Base-by-base conservation (phyloP, 1,140 invertebrate species). In the Lasioglossum albipes region DNA sequence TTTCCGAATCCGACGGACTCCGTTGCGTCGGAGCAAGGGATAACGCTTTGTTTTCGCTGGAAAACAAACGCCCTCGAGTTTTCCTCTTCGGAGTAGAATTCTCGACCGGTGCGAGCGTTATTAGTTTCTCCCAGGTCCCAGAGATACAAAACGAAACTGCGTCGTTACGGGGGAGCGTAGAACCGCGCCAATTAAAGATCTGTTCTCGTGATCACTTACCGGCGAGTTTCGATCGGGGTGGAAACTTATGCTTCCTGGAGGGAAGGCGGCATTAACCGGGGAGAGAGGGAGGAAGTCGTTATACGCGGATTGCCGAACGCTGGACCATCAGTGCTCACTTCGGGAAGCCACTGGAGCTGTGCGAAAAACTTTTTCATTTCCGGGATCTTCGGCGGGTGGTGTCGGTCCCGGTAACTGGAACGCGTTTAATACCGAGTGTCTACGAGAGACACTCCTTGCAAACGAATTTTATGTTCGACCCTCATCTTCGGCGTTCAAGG, bases 321-420 rank as follows among this genome's bases (percentile, higher is more conserved):
- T 36, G 12, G 36, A 65, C 49, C 42, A 18, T 22, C 64, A 69
- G 27, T 36, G 76, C 75, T 77, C 78, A 68, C 66, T 79, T 75
- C 59, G 10, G 61, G 65, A 45, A 71, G 54, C 67, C 70, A 61
- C 52, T 49, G 57, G 83, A 86, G 65, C 49, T 57, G 76, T 59
- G 80, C 76, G 80, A 87, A 76, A 81, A 81, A 79, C 36, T 36
- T 87, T 87, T 84, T 79, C 82, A 84, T 84, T 84, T 87, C 74
- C 65, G 75, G 22, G 57, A 75, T 49, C 66, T 66, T 61, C 61
- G 42, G 13, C 12, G 62, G 0, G 52, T 65, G 41, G 31, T 36
- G 31, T 57, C 59, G 12, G 5, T 12, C 64, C 68, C 20, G 10
- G 42, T 18, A 9, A 42, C 68, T 20, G 27, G 54, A 20, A 12